phyloP scores from a whole-genome alignment of 2,113 vertebrate genomes.

The Hiodon tergisus region DNA sequence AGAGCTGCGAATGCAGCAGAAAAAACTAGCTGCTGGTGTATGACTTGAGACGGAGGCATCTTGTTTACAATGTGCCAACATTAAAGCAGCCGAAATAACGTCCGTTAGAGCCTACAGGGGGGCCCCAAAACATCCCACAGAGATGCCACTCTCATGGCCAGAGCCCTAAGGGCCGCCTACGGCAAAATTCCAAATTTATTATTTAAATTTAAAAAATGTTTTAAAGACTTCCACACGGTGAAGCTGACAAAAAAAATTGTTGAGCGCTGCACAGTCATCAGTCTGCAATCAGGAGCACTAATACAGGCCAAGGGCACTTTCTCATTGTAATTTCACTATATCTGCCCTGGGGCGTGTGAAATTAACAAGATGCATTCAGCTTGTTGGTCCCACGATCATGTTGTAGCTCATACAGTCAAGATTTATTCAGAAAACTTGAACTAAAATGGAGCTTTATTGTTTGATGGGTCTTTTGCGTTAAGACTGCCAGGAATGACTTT shows the following conservation, averaged over 20 bases:
- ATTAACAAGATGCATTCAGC: not conserved
- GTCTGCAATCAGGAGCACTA: constrained; percentile 15
- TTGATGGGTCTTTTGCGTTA: too few species aligned
- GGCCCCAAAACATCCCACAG: constrained; percentile 62
- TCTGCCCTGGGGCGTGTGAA: constrained; percentile 12
- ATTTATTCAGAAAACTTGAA: too few species aligned
- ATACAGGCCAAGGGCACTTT: constrained; percentile 26
- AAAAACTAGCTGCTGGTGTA: too few species aligned
- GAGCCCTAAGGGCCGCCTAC: constrained; percentile 79
- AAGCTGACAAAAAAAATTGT: constrained; percentile 50
- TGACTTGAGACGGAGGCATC: too few species aligned
- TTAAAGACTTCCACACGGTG: constrained; percentile 46
- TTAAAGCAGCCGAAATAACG: constrained; percentile 56
- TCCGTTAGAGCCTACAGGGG: constrained; percentile 39
- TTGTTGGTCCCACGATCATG: not conserved
- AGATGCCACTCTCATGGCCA: constrained; percentile 69
- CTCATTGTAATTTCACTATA: constrained; percentile 36
- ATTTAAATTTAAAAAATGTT: constrained; percentile 49
- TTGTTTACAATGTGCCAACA: constrained; percentile 34
- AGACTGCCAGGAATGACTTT: too few species aligned
- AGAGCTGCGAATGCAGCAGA: too few species aligned
- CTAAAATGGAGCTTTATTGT: too few species aligned
- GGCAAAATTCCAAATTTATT: constrained; percentile 79
- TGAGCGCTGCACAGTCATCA: constrained; percentile 18
- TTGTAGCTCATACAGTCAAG: not conserved